These are phyloP conservation scores for Choristoneura rosaceana DNA, from an alignment of 2,888 invertebrate species.

Conservation along the genomic window DNA sequence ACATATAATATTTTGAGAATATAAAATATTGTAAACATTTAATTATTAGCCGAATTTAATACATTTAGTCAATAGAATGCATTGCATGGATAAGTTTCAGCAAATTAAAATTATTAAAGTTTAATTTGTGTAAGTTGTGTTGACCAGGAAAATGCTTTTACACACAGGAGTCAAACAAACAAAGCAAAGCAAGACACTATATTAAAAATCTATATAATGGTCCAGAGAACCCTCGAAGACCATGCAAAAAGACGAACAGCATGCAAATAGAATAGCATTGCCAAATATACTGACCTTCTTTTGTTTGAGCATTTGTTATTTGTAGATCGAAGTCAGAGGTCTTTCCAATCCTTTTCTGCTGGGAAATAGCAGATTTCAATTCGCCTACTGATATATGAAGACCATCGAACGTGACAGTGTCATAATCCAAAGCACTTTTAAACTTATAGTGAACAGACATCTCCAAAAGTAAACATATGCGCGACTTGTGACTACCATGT, in stretches of 20 bases:
- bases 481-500: conserved; percentile 60
- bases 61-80: not conserved
- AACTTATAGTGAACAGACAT: conserved; percentile 99
- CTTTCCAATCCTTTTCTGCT: conserved; percentile 97
- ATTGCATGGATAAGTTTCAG: not conserved
- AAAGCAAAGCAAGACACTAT: not conserved
- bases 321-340: conserved; percentile 98
- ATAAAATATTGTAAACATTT: not conserved
- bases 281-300: conserved; percentile 90
- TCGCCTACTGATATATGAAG: conserved; percentile 98
- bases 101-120: not conserved
- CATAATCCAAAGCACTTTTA: conserved; percentile 97
- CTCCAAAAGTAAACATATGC: conserved; percentile 57
- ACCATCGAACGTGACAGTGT: conserved; percentile 98
- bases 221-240: not conserved
- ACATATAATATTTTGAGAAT: conserved; percentile 28
- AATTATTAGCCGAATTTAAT: no score
- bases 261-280: not conserved
- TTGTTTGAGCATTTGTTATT: conserved; percentile 98
- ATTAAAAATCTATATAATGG: not conserved
- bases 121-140: not conserved
- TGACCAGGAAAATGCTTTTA: not conserved
- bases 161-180: not conserved
- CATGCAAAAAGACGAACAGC: not conserved
- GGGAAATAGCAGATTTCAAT: conserved; percentile 96